phyloP scores from a whole-genome alignment of 2,797 vertebrate species.

The Sciurus carolinensis region DNA sequence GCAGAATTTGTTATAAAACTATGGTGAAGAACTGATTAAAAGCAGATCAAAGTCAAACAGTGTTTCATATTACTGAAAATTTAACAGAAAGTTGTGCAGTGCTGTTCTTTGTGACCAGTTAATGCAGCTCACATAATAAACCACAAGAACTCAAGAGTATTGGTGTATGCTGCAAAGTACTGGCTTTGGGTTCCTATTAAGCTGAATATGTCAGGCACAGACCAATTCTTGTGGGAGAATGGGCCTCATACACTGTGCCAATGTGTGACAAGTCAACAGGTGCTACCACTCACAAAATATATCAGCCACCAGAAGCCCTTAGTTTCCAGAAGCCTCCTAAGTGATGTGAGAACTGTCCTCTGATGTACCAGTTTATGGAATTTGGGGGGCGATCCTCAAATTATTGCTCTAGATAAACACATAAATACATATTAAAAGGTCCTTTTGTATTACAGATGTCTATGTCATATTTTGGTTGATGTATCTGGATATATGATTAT shows the following conservation, averaged over 20 bases:
- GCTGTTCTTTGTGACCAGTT: background rate
- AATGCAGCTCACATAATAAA: background rate
- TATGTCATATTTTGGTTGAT: slow-evolving; percentile 23
- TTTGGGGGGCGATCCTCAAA: background rate
- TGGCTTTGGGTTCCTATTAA: background rate
- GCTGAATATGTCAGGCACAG: background rate
- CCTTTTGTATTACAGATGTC: background rate
- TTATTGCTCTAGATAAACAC: background rate
- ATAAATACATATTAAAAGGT: background rate
- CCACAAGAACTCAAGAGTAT: background rate
- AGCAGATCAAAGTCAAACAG: background rate
- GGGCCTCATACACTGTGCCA: background rate
- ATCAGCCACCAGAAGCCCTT: background rate
- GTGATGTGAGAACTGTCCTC: background rate
- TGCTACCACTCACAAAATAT: background rate
- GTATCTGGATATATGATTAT: background rate
- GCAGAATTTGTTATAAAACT: slow-evolving; percentile 1
- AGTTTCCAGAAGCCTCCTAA: background rate
- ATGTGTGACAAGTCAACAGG: background rate
- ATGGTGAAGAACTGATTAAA: slow-evolving; percentile 7
- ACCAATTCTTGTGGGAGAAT: background rate
- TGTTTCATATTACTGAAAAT: background rate
- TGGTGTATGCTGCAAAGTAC: background rate
- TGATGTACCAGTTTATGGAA: background rate
- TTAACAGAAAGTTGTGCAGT: background rate